Evolutionary conservation across 92 coral and sea anemone genomes (phyloP), one percentile per base, ranked within the genome.

Genomic region (Palythoa grandiflora): DNA sequence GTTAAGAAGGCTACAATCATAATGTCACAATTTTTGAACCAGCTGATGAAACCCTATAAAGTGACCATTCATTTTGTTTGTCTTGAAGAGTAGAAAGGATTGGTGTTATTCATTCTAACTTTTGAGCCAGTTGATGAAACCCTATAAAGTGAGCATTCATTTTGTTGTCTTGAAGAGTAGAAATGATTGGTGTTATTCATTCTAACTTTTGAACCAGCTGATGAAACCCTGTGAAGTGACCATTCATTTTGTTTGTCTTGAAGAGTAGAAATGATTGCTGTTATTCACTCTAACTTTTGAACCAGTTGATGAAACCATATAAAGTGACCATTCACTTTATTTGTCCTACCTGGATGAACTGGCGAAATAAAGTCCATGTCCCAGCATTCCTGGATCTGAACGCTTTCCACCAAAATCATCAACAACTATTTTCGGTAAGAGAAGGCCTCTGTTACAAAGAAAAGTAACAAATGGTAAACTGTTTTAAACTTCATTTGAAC

Each of bases 351-450:
- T 92, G 19, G 96, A 91, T 17, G 94, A 92, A 47, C 88, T 90
- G 17, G 96, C 97, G 83, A 97, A 97, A 89, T 97, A 97, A 61
- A 97, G 94, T 5, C 98, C 99, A 39, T 93, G 87, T 47, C 99
- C 99, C 78, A 97, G 83, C 96, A 92, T 93, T 57, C 99, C 99
- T 53, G 96, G 89, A 70, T 97, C 99, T 16, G 98, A 93, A 16
- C 99, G 89, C 76, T 93, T 89, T 37, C 99, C 99, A 47, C 99
- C 99, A 48, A 91, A 94, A 83, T 97, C 99, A 80, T 95, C 96
- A 17, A 97, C 99, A 13, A 97, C 92, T 53, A 97, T 84, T 79
- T 95, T 97, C 50, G 99, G 99, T 53, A 92, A 84, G 5, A 97
- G 89, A 80, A 97, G 95, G 66, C 99, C 99, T 73, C 99, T 96